These are phyloP conservation scores for Dolichallabes microphthalmus DNA, from an alignment of 2,113 vertebrate species.

Conservation along the genomic window DNA sequence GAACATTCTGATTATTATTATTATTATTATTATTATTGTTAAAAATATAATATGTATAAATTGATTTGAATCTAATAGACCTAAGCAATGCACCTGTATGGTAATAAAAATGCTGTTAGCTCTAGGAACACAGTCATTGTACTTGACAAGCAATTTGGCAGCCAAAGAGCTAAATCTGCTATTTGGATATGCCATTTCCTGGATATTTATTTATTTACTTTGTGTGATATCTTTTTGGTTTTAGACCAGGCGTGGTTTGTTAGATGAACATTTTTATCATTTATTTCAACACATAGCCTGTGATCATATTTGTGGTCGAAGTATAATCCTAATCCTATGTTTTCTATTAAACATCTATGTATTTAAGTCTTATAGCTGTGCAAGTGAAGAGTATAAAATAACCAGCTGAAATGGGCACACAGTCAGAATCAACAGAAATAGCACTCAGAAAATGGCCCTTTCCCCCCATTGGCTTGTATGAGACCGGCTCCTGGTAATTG, in stretches of 20 bases:
- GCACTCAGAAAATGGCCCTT: not conserved
- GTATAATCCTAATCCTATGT: not conserved
- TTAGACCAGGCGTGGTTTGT: not conserved
- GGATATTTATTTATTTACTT: not conserved
- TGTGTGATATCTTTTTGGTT: not conserved
- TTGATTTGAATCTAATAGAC: no score
- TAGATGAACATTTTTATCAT: not conserved
- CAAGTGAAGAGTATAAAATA: not conserved
- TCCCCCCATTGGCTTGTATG: not conserved
- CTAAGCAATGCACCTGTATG: not conserved
- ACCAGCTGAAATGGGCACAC: not conserved
- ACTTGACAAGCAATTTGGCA: not conserved
- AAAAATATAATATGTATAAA: no score
- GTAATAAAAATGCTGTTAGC: not conserved
- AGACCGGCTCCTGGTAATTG: slow-evolving; percentile 33
- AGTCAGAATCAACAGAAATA: not conserved
- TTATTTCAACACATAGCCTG: no score
- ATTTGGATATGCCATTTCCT: not conserved
- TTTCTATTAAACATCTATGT: not conserved
- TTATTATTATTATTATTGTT: no score
- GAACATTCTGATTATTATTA: no score
- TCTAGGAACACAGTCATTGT: not conserved
- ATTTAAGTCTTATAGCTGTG: not conserved
- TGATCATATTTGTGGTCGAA: no score
- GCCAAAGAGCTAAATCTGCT: not conserved